Evolutionary conservation across 2,797 vertebrate species (phyloP), one percentile per base, ranked within the genome.

Genomic region (Triplophysa yarkandensis): DNA sequence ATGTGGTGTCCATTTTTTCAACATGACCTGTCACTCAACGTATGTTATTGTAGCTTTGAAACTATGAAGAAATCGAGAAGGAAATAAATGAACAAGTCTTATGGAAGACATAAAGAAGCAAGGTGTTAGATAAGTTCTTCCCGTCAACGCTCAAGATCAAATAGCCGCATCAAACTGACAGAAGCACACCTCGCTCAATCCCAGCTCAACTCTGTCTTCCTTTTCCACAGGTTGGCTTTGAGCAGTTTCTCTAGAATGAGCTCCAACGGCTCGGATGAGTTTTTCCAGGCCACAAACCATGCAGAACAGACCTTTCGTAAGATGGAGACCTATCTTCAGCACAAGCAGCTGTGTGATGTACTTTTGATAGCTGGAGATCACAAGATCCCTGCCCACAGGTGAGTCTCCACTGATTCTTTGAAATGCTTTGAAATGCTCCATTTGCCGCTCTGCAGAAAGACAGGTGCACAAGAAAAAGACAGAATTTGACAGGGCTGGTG

Each of bases 381-480:
- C 71, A 96, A 93, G 87, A 99, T 99, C 78, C 96, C 97, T 1
- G 98, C 98, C 48, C 96, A 99, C 88, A 94, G 96, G 98, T 97
- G 79, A 71, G 88, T 86, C 30, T 68, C 52, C 48, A 48, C 4
- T 17, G 10, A 55, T 30, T 55, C 48, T 43, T 43, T 43, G 41
- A 43, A 43, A 63, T 67, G 62, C 70, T 57, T 46, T 44, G 39
- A 74, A 46, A 65, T 27, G 34, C 36, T 36, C 32, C 28, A 73
- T 52, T 64, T 64, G 27, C 14, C 16, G 21, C 17, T 57, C 34
- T 68, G 19, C n/a, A 48, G 61, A 55, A 46, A 14, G 50, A 73
- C 50, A 23, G 50, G 44, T 65, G 50, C 65, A 46, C 14, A n/a
- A 52, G 50, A 23, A 23, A 50, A 50, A 23, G 48, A 13, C 10